Base-by-base conservation (phyloP, 2,113 vertebrate species). In the Columba janthina region DNA sequence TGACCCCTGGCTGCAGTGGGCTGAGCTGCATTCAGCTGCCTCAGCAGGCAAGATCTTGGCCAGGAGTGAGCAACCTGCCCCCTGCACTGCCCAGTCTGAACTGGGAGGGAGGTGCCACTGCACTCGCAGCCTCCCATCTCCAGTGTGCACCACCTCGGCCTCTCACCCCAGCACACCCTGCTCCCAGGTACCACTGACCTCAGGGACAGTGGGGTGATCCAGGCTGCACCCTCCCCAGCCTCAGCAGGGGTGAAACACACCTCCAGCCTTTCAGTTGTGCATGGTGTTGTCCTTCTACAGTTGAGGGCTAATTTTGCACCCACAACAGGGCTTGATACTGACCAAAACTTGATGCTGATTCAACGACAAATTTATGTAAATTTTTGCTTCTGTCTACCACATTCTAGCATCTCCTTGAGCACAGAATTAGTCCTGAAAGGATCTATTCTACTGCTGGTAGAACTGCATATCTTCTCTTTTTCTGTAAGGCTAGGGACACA, bases 141-240 rank as follows among this genome's bases (percentile, higher is more conserved):
- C 44, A 44, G 44, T 17, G 44, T 18, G 16, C 44, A 18, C 44
- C 8, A 17, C 44, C 44, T 18, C 0, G 0, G 18, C 40, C 51
- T 29, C 53, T 72, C 1, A 1, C 3, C 46, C 58, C 18, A 40
- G 22, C 44, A 9, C 22, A n/a, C 11, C 12, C 19, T 2, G 2
- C 4, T 44, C 13, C 50, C 32, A 10, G 7, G 2, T 26, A 15
- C 17, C 44, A 40, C 50, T 0, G 1, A 28, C 12, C 26, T 20
- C 19, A 11, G 79, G 4, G 13, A 8, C 25, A 0, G 1, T 0
- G 1, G 28, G 36, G 15, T 1, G 42, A 44, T n/a, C 26, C 40
- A 34, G 0, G 1, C 20, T 46, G 28, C 8, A 19, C 14, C 11
- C 14, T 61, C 10, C 28, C 18, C 56, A 54, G 78, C 25, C 58